A percentile compares a stretch with the other conserved stretches of the same genome.
These are phyloP conservation scores for Mythimna impura DNA, from an alignment of 2,888 invertebrate genomes.

Conservation along the genomic window DNA sequence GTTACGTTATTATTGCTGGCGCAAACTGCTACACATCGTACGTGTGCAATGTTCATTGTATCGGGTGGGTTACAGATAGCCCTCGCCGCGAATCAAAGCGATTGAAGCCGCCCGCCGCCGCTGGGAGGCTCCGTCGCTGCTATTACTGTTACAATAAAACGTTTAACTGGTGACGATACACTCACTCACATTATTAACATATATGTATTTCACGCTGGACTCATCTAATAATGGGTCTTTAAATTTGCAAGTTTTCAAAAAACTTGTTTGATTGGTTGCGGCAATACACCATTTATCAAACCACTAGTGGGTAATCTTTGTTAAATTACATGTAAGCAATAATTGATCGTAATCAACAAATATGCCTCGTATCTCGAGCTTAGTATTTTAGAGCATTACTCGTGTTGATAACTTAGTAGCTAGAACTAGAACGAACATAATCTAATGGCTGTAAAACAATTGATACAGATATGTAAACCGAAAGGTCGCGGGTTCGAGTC, in stretches of 20 bases:
- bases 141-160: slow-evolving; percentile 1
- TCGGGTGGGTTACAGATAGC: background rate
- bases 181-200: background rate
- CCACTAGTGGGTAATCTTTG: too few relatives aligned
- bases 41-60: background rate
- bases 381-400: background rate
- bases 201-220: background rate
- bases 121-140: background rate
- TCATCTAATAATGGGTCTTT: background rate
- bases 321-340: background rate
- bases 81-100: background rate
- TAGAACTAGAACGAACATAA: slow-evolving; percentile 7
- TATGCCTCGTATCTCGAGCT: background rate
- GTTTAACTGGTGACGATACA: background rate
- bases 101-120: background rate
- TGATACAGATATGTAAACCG: background rate
- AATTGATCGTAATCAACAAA: background rate
- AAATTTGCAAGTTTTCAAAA: too few relatives aligned
- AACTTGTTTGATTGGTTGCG: too few relatives aligned
- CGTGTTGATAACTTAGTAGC: background rate
- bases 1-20: slow-evolving; percentile 20
- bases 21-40: background rate
- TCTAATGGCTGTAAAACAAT: background rate
- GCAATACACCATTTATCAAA: background rate
- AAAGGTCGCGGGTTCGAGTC: background rate